phyloP scores from a whole-genome alignment of 2,888 invertebrate species.

The Oligia strigilis region DNA sequence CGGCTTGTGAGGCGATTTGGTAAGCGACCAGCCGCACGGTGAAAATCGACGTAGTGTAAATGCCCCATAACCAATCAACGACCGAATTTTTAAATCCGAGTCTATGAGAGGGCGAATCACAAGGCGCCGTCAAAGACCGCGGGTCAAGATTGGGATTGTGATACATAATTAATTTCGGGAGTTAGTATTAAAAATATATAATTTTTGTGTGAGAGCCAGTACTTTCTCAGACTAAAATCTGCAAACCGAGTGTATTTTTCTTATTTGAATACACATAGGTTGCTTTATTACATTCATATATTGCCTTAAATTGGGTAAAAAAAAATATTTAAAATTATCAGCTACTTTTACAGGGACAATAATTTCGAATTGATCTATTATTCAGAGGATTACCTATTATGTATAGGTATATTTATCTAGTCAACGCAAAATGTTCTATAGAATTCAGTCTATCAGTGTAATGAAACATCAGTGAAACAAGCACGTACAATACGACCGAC shows the following conservation, averaged over 20 bases:
- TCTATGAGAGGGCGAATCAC: background rate
- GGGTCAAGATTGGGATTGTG: background rate
- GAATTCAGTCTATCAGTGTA: conserved; percentile 34
- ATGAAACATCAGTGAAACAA: background rate
- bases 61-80: background rate
- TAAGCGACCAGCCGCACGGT: no score
- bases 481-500: background rate
- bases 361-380: conserved; percentile 25
- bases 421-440: conserved; percentile 6
- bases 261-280: conserved; percentile 10
- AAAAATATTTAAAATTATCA: background rate
- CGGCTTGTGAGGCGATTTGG: background rate
- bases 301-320: background rate
- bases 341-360: background rate
- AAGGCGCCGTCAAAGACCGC: background rate
- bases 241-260: background rate
- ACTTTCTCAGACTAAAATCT: conserved; percentile 27
- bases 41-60: background rate
- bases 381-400: conserved; percentile 15
- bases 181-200: background rate
- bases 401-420: conserved; percentile 27
- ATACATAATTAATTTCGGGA: background rate
- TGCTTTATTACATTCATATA: background rate
- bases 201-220: conserved; percentile 8
- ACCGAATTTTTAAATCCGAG: background rate